Conservation (phyloP, 2,797 vertebrate genomes). For the Artibeus jamaicensis region DNA sequence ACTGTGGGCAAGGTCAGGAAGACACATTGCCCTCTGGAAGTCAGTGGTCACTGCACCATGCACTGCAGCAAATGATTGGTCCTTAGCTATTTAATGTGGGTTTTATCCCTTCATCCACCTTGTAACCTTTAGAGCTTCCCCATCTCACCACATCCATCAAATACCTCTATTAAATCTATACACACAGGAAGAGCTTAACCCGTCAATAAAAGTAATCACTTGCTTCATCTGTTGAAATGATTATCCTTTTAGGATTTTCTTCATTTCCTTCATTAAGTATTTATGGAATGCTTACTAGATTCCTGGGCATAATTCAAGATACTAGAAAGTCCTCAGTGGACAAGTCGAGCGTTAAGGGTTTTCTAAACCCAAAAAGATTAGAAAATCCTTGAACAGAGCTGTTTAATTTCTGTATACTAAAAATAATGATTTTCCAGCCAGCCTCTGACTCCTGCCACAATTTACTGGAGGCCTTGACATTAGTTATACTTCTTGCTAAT, state of each 20-base stretch:
- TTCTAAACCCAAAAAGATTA: background rate
- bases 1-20: background rate
- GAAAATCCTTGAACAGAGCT: conserved; percentile 55
- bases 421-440: conserved; percentile 58
- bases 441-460: conserved; percentile 13
- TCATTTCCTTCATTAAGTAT: background rate
- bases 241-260: background rate
- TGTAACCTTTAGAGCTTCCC: background rate
- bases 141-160: background rate
- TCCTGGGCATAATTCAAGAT: background rate
- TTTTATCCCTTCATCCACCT: background rate
- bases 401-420: conserved; percentile 53
- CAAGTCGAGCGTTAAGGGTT: background rate
- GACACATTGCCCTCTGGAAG: background rate
- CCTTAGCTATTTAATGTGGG: background rate
- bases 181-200: background rate
- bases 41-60: background rate
- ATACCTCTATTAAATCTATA: background rate
- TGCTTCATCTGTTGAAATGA: background rate
- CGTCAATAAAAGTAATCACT: background rate
- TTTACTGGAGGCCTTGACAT: conserved; percentile 25
- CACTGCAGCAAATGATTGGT: background rate
- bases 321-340: background rate
- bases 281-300: background rate
- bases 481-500: background rate